Evolutionary conservation across 64 coral and sea anemone genomes (phyloP).

Genomic region (Stichodactyla mertensii): DNA sequence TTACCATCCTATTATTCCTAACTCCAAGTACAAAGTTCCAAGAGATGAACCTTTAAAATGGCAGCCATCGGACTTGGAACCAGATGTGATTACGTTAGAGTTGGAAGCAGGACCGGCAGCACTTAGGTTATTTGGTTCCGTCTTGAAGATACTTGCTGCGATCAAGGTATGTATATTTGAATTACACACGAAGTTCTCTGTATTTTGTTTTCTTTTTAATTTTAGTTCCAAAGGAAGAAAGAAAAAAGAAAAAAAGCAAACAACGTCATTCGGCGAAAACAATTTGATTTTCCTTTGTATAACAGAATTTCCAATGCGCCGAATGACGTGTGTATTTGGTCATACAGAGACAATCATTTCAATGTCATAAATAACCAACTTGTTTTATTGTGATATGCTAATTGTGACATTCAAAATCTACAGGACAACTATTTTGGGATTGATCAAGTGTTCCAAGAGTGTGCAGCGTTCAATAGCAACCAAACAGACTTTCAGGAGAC

Average conservation of each 20-base stretch:
- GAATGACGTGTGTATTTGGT: background rate
- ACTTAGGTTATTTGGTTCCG: conserved; percentile 67
- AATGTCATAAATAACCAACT: too few relatives aligned
- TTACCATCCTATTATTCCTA: conserved; percentile 85
- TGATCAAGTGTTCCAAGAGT: conserved; percentile 78
- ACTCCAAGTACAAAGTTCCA: conserved; percentile 41
- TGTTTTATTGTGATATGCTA: too few relatives aligned
- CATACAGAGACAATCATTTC: too few relatives aligned
- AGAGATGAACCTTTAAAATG: conserved; percentile 54
- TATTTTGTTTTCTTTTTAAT: too few relatives aligned
- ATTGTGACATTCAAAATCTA: background rate
- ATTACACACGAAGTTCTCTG: too few relatives aligned
- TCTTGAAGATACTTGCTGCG: conserved; percentile 64
- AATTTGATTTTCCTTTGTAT: too few relatives aligned
- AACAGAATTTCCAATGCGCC: too few relatives aligned
- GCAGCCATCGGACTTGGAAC: conserved; percentile 68
- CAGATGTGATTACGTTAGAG: conserved; percentile 94
- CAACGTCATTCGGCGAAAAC: too few relatives aligned
- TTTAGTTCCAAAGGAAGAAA: too few relatives aligned
- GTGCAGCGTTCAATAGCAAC: conserved; percentile 44
- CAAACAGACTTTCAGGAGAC: conserved; percentile 5
- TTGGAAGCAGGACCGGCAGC: conserved; percentile 88
- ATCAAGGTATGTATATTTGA: conserved; percentile 58
- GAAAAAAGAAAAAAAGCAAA: too few relatives aligned
- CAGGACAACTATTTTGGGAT: conserved; percentile 99